A percentile compares a stretch with the other conserved stretches of the same genome.
phyloP scores from a whole-genome alignment of 2,888 invertebrate genomes.

The Drosophila birchii region DNA sequence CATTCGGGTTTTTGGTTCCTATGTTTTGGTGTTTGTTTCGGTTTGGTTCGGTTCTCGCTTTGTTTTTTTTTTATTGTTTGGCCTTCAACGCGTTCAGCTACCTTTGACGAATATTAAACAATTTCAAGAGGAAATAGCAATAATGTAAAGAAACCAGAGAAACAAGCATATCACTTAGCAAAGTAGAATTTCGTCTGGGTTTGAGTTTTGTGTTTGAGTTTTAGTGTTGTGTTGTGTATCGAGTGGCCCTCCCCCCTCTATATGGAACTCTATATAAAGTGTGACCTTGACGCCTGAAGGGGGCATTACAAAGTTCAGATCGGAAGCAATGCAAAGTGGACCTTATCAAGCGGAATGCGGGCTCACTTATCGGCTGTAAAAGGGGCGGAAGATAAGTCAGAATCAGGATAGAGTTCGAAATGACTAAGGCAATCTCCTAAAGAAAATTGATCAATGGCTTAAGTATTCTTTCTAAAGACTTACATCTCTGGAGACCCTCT shows the following conservation, averaged over 20 bases:
- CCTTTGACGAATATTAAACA: constrained; percentile 80
- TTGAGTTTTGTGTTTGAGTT: constrained; percentile 21
- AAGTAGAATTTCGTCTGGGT: constrained; percentile 61
- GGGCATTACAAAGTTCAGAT: constrained; percentile 45
- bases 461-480: neutral
- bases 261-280: neutral
- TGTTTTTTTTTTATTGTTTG: constrained; percentile 60
- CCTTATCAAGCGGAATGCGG: constrained; percentile 33
- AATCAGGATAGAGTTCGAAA: constrained; percentile 11
- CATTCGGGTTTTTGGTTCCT: constrained; percentile 47
- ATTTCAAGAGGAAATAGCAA: constrained; percentile 68
- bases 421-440: neutral
- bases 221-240: constrained; percentile 15
- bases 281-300: constrained; percentile 44
- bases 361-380: constrained; percentile 32
- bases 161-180: constrained; percentile 74
- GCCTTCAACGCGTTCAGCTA: constrained; percentile 77
- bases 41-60: constrained; percentile 20
- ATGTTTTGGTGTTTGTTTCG: constrained; percentile 35
- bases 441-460: neutral
- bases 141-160: constrained; percentile 68
- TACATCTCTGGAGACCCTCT: neutral
- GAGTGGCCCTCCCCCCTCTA: constrained; percentile 35
- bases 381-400: constrained; percentile 36
- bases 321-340: constrained; percentile 29